Percentiles rank a stretch among this genome's conserved stretches.
Conservation (phyloP, 2,888 invertebrate genomes). For the Dichetophora obliterata region DNA sequence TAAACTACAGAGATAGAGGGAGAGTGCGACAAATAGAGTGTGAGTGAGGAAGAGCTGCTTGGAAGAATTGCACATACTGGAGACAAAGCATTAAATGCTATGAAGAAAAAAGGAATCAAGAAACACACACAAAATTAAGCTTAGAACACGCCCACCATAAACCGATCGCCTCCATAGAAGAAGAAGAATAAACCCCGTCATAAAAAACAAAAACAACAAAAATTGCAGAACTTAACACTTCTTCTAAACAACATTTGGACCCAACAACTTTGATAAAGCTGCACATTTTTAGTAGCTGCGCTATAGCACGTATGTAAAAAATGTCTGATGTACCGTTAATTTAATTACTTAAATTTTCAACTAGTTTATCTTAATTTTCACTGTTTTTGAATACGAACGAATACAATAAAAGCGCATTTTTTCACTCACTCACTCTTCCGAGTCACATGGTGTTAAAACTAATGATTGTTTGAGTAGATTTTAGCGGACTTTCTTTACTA, state of each 20-base stretch:
- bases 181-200: neutral
- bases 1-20: conserved; percentile 50
- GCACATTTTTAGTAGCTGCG: neutral
- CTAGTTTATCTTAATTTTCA: conserved; percentile 2
- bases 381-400: conserved; percentile 10
- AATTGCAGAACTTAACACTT: neutral
- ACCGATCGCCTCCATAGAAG: neutral
- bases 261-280: neutral
- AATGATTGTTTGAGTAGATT: neutral
- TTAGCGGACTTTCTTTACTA: too few species aligned
- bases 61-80: neutral
- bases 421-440: neutral
- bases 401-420: conserved; percentile 24
- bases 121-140: neutral
- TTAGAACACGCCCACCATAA: neutral
- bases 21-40: neutral
- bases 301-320: conserved; percentile 33
- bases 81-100: neutral
- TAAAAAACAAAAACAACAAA: neutral
- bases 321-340: conserved; percentile 13
- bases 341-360: neutral
- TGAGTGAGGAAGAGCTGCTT: neutral
- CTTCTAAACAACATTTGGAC: neutral
- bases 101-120: neutral
- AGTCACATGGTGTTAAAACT: neutral